Evolutionary conservation across 2,888 invertebrate species (phyloP).

Genomic region (Polietes domitor): DNA sequence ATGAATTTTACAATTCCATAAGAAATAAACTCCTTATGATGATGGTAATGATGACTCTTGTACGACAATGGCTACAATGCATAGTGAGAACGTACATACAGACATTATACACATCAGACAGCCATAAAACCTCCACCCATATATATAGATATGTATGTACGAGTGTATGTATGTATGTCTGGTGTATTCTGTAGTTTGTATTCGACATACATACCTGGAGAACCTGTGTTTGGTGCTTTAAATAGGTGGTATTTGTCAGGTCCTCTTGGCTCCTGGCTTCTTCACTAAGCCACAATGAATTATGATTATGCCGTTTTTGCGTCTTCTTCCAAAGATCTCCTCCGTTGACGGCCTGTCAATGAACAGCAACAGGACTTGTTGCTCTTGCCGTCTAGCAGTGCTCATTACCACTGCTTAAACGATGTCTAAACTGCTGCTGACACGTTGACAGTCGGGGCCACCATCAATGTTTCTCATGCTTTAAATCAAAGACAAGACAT

Average conservation of each 20-base stretch:
- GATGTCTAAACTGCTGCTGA: conserved; percentile 67
- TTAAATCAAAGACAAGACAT: conserved; percentile 28
- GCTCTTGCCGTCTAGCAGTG: conserved; percentile 58
- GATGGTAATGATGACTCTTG: conserved; percentile 62
- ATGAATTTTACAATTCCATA: conserved; percentile 67
- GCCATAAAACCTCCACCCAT: too few relatives aligned
- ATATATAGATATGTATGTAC: too few relatives aligned
- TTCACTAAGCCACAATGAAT: conserved; percentile 56
- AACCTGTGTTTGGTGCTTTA: conserved; percentile 42
- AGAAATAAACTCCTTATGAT: conserved; percentile 68
- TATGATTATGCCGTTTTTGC: conserved; percentile 58
- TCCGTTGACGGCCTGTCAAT: conserved; percentile 39
- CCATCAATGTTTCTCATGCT: conserved; percentile 69
- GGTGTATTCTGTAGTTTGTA: conserved; percentile 5
- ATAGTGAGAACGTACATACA: conserved; percentile 24
- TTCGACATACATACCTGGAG: not conserved
- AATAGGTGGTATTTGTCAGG: conserved; percentile 60
- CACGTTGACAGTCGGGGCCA: conserved; percentile 70
- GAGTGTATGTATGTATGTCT: not conserved
- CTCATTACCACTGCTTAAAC: conserved; percentile 69
- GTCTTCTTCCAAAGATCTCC: not conserved
- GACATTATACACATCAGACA: too few relatives aligned
- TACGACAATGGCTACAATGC: not conserved
- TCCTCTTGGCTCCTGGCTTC: conserved; percentile 32
- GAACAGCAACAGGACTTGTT: conserved; percentile 63